phyloP scores from a whole-genome alignment of 2,797 vertebrate species.

The Thripadectes ignobilis region DNA sequence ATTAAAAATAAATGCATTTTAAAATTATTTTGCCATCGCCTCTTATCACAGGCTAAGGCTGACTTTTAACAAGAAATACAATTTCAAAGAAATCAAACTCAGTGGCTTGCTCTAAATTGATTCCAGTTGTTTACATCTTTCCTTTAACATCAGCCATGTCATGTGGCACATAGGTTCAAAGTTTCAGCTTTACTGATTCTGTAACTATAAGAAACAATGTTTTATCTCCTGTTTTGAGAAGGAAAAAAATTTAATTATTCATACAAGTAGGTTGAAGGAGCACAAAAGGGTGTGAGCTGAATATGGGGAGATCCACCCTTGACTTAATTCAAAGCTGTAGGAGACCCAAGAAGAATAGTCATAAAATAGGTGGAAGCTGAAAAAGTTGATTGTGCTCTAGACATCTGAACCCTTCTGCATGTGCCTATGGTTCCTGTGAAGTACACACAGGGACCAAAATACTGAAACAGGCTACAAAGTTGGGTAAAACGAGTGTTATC shows the following conservation, averaged over 20 bases:
- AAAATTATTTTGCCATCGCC: not conserved
- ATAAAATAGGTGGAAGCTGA: not conserved
- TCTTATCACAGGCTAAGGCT: not conserved
- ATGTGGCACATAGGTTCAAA: not conserved
- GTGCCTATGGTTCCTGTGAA: not conserved
- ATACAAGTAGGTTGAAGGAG: not conserved
- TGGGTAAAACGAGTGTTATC: not conserved
- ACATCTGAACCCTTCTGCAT: not conserved
- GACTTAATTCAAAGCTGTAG: not conserved
- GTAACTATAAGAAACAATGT: not conserved
- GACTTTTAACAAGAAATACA: not conserved
- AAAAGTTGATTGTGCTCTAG: not conserved
- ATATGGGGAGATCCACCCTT: not conserved
- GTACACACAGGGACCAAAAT: not conserved
- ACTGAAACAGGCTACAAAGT: not conserved
- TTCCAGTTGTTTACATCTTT: not conserved
- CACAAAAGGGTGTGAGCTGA: not conserved
- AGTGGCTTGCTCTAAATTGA: not conserved
- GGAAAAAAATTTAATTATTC: not conserved
- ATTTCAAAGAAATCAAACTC: not conserved
- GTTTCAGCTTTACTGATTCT: not conserved
- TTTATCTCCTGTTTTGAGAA: not conserved
- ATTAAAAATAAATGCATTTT: not conserved
- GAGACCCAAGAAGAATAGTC: not conserved
- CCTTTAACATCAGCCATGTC: accelerated